Percentiles rank a stretch among this genome's conserved stretches.
Conservation (phyloP, 2,113 vertebrate species). For the Chrysochloris asiatica region DNA sequence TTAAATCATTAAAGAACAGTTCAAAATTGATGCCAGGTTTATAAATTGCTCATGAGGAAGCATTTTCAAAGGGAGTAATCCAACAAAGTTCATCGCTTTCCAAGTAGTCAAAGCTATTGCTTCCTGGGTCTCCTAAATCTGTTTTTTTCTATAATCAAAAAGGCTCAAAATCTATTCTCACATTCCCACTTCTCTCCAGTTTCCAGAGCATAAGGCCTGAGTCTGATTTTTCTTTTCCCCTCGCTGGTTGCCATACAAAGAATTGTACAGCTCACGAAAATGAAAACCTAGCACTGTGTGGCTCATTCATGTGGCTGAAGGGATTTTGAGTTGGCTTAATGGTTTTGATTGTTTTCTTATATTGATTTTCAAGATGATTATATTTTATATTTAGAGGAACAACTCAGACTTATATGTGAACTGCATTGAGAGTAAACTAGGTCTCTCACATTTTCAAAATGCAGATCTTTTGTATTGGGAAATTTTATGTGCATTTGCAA, state of each 20-base stretch:
- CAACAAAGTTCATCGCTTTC: background rate
- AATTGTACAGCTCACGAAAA: conserved; percentile 87
- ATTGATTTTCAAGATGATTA: conserved; percentile 89
- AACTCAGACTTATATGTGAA: conserved; percentile 51
- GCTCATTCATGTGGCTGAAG: conserved; percentile 85
- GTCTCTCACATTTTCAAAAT: conserved; percentile 5
- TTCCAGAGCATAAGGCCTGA: conserved; percentile 11
- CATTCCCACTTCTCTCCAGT: conserved; percentile 36
- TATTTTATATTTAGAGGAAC: conserved; percentile 86
- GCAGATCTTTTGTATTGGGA: conserved; percentile 1
- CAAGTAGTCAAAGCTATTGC: conserved; percentile 6
- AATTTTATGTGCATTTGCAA: conserved; percentile 50
- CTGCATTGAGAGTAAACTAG: conserved; percentile 49
- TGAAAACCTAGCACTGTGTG: conserved; percentile 72
- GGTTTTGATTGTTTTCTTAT: conserved; percentile 83
- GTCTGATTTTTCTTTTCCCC: conserved; percentile 28
- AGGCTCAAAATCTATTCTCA: conserved; percentile 32
- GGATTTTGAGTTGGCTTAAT: conserved; percentile 83
- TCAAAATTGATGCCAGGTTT: conserved; percentile 42
- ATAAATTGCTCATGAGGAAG: conserved; percentile 59
- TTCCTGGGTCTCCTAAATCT: conserved; percentile 16
- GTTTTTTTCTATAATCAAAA: conserved; percentile 48
- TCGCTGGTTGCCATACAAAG: conserved; percentile 66
- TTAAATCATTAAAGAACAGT: conserved; percentile 42
- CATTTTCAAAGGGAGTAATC: background rate